A percentile compares a stretch with the other conserved stretches of the same genome.
phyloP scores from a whole-genome alignment of 2,113 vertebrate genomes.

The Collichthys lucidus region DNA sequence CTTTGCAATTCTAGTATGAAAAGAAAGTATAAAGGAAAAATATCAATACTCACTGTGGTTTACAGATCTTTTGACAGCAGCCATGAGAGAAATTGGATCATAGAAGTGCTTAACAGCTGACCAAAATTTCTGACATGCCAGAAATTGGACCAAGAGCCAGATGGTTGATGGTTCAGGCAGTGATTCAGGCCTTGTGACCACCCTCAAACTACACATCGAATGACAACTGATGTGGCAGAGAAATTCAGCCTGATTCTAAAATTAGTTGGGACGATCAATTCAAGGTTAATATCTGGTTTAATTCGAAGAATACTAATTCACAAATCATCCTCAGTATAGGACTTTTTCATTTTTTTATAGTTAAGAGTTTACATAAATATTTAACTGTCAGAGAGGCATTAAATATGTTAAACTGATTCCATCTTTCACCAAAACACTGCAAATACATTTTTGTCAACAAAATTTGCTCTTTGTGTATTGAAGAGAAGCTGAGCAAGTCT shows the following conservation, averaged over 20 bases:
- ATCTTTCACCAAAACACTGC: neutral
- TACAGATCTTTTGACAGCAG: neutral
- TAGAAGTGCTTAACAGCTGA: neutral
- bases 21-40: no score
- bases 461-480: neutral
- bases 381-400: neutral
- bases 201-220: neutral
- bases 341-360: neutral
- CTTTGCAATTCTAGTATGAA: no score
- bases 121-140: neutral
- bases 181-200: neutral
- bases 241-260: neutral
- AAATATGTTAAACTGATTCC: neutral
- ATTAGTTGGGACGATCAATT: neutral
- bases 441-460: neutral
- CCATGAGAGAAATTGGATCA: neutral
- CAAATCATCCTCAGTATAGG: neutral
- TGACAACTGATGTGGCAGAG: no score
- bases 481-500: neutral
- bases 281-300: neutral
- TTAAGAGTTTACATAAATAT: neutral
- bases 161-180: neutral
- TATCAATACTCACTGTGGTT: slow-evolving; percentile 4
- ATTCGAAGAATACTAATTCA: neutral
- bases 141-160: neutral